Conservation (phyloP, 1,140 invertebrate species). For the Tyrophagus putrescentiae region DNA sequence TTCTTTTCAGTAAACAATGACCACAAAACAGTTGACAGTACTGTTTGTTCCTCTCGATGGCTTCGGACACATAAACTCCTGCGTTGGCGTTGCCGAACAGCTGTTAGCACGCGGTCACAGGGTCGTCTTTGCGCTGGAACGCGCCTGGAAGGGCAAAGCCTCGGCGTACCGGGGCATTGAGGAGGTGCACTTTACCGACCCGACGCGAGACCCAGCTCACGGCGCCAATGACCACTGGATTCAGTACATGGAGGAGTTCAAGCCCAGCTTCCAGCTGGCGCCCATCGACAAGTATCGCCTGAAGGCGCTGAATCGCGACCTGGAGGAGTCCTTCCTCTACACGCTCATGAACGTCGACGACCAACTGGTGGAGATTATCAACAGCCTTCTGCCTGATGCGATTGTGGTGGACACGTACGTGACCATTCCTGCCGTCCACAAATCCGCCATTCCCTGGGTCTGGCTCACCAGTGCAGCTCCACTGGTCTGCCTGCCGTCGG, state of each 20-base stretch:
- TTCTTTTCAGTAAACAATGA: too few species aligned
- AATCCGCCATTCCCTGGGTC: constrained; percentile 19
- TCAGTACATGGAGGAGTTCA: constrained; percentile 8
- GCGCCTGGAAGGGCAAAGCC: constrained; percentile 11
- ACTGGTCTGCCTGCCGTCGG: background rate
- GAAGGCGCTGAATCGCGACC: too few species aligned
- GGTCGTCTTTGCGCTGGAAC: background rate
- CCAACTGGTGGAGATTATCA: background rate
- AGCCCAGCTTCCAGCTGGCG: background rate
- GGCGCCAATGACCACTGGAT: constrained; percentile 16
- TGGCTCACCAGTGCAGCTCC: background rate
- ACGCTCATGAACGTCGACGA: constrained; percentile 1
- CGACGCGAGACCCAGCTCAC: background rate
- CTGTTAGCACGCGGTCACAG: background rate
- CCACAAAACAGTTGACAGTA: background rate
- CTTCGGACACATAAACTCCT: constrained; percentile 12
- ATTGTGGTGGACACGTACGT: constrained; percentile 18
- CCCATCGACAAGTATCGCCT: too few species aligned
- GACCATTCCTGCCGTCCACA: background rate
- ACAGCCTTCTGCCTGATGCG: constrained; percentile 5
- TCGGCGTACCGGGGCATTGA: background rate
- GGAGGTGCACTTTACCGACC: constrained; percentile 10
- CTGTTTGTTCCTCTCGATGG: background rate
- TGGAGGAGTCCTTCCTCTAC: too few species aligned
- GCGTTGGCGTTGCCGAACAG: constrained; percentile 14